Evolutionary conservation across 2,888 invertebrate species (phyloP).

Genomic region (Acholoe squamosa): DNA sequence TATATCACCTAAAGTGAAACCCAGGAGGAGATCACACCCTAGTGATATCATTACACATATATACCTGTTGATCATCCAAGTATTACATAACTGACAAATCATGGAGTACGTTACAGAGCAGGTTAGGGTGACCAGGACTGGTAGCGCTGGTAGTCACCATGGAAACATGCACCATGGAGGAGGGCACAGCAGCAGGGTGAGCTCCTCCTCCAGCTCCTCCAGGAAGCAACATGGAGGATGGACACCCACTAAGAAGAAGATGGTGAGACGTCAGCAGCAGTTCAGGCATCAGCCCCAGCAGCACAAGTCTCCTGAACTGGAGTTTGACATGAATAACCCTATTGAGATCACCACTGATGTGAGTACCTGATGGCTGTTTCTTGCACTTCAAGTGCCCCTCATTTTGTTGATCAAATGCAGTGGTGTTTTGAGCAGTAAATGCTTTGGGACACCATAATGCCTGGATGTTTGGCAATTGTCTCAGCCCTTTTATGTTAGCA

Average conservation of each 20-base stretch:
- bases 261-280: background rate
- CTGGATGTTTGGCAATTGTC: no score
- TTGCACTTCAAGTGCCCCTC: no score
- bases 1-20: no score
- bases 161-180: background rate
- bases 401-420: no score
- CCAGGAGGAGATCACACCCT: background rate
- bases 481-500: no score
- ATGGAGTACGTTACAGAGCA: conserved; percentile 29
- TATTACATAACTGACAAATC: background rate
- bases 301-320: background rate
- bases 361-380: conserved; percentile 78
- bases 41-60: no score
- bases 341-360: conserved; percentile 99
- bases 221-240: no score
- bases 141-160: background rate
- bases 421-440: no score
- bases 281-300: background rate
- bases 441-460: no score
- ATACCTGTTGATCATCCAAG: no score
- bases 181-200: background rate
- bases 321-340: conserved; percentile 87
- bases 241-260: background rate
- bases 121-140: background rate
- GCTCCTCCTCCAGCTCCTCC: no score